phyloP scores from a whole-genome alignment of 2,797 vertebrate species.

The Babyrousa celebensis region DNA sequence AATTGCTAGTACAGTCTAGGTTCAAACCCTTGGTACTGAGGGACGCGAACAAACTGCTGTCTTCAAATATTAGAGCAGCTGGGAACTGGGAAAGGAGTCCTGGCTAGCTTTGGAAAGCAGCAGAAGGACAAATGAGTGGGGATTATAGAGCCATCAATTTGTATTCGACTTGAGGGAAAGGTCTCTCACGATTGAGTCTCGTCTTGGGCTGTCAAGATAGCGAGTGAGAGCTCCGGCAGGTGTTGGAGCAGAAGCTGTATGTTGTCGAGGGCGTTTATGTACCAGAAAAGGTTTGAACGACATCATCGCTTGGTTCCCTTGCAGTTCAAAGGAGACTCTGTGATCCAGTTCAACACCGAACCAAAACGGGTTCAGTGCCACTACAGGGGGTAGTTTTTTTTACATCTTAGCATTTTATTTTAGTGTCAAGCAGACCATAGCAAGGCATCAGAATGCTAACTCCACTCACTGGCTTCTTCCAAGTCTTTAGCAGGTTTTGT shows the following conservation, averaged over 20 bases:
- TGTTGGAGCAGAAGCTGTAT: not conserved
- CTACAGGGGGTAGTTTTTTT: not conserved
- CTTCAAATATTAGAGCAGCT: not conserved
- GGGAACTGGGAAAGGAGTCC: not conserved
- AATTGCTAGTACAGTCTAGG: conserved; percentile 23
- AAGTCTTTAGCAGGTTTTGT: not conserved
- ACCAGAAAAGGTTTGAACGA: not conserved
- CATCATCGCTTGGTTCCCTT: not conserved
- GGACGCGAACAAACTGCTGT: not conserved
- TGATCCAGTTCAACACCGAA: not conserved
- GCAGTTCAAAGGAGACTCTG: not conserved
- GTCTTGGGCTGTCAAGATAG: not conserved
- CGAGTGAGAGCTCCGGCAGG: not conserved
- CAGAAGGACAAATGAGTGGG: not conserved
- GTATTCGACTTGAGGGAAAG: not conserved
- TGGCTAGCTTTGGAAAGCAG: not conserved
- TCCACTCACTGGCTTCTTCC: not conserved
- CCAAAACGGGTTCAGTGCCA: not conserved
- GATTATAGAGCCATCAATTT: not conserved
- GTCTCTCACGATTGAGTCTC: not conserved
- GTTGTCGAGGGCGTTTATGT: not conserved
- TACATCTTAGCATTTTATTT: not conserved
- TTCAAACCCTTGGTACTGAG: not conserved
- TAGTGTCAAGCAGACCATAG: not conserved
- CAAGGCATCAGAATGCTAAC: not conserved